phyloP scores from a whole-genome alignment of 30 jellyfish, hydroid and myxozoan genomes.

The Rhopilema esculentum region DNA sequence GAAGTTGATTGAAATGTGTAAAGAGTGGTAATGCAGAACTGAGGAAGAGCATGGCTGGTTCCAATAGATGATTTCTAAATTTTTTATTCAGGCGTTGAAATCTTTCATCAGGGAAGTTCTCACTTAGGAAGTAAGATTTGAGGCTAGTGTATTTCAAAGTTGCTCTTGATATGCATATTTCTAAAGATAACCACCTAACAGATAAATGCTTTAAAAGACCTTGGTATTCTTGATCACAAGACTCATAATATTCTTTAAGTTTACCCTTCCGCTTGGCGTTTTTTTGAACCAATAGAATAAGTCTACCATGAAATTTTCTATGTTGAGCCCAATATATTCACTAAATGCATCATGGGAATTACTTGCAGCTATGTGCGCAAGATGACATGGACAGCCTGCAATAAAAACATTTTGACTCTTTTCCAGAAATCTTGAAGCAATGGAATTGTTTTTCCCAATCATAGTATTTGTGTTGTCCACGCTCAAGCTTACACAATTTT shows the following conservation, averaged over 20 bases:
- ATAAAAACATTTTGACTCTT: slow-evolving; percentile 44
- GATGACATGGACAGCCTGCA: slow-evolving; percentile 83
- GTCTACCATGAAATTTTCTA: slow-evolving; percentile 48
- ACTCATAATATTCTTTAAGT: slow-evolving; percentile 55
- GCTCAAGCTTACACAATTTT: slow-evolving; percentile 39
- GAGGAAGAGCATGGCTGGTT: slow-evolving; percentile 11
- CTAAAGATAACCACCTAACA: slow-evolving; percentile 66
- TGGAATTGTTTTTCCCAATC: slow-evolving; percentile 68
- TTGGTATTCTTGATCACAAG: slow-evolving; percentile 59
- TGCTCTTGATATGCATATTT: slow-evolving; percentile 46
- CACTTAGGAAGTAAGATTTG: slow-evolving; percentile 49
- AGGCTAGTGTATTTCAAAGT: slow-evolving; percentile 25
- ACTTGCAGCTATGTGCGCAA: slow-evolving; percentile 77
- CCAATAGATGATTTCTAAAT: slow-evolving; percentile 44
- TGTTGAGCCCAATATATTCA: slow-evolving; percentile 16
- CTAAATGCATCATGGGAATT: slow-evolving; percentile 52
- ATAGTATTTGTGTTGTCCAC: slow-evolving; percentile 73
- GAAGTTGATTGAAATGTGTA: slow-evolving; percentile 54
- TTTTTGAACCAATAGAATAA: slow-evolving; percentile 58
- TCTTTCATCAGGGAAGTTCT: slow-evolving; percentile 45
- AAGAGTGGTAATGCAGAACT: slow-evolving; percentile 51
- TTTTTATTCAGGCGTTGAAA: slow-evolving; percentile 35
- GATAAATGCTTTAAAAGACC: slow-evolving; percentile 39
- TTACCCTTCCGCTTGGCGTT: slow-evolving; percentile 61
- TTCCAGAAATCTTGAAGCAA: slow-evolving; percentile 46